Conservation (phyloP, 2,113 vertebrate species). For the Syrmaticus mikado region DNA sequence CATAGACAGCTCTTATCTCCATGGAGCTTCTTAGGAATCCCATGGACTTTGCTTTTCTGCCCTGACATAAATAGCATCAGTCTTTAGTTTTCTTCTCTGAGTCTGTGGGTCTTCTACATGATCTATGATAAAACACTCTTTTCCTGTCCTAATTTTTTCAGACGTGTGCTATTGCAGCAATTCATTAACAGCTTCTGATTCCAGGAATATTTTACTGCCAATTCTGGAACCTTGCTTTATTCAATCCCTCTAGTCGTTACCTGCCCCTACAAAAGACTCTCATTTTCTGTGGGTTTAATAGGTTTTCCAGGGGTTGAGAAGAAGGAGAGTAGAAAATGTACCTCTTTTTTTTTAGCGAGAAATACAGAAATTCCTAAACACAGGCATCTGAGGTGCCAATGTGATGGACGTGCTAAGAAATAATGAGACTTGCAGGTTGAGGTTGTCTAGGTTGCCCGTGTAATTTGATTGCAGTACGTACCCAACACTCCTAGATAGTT, state of each 20-base stretch:
- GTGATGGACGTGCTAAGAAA: background rate
- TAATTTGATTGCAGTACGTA: constrained; percentile 14
- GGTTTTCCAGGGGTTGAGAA: background rate
- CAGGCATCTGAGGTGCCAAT: background rate
- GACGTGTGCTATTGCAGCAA: background rate
- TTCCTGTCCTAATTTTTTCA: background rate
- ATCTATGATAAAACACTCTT: background rate
- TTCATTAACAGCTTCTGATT: background rate
- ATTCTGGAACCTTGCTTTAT: background rate
- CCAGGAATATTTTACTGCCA: background rate
- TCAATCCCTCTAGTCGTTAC: background rate
- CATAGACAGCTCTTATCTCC: background rate
- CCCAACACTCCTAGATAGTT: background rate
- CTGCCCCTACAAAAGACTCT: background rate
- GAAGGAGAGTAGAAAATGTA: background rate
- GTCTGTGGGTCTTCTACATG: background rate
- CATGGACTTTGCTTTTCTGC: constrained; percentile 25
- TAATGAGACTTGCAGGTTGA: background rate
- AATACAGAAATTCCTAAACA: background rate
- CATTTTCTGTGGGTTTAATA: background rate
- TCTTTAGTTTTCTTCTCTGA: background rate
- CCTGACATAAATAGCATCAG: background rate
- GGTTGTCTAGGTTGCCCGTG: background rate
- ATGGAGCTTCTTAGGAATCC: constrained; percentile 22
- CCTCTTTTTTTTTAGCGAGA: background rate